phyloP scores from a whole-genome alignment of 2,113 vertebrate species.

The Vulpes lagopus region DNA sequence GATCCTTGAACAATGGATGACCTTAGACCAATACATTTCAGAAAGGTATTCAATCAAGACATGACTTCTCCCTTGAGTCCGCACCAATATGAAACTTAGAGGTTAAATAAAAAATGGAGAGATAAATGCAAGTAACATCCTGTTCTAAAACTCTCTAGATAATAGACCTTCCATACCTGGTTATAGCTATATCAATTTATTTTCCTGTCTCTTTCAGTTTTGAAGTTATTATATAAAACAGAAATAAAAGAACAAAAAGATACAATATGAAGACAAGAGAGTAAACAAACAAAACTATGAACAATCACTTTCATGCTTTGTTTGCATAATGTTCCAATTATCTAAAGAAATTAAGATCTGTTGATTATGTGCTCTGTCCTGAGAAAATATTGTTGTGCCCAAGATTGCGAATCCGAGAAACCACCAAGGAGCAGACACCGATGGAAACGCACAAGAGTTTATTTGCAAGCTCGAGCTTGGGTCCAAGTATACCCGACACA shows the following conservation, averaged over 20 bases:
- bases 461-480: too few relatives aligned
- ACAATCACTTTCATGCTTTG: slow-evolving; percentile 14
- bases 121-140: slow-evolving; percentile 47
- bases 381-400: neutral
- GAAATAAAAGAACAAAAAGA: slow-evolving; percentile 30
- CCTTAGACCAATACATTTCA: slow-evolving; percentile 52
- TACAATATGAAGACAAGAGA: neutral
- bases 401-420: too few relatives aligned
- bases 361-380: neutral
- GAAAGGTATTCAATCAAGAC: slow-evolving; percentile 69
- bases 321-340: neutral
- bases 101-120: slow-evolving; percentile 68
- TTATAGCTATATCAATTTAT: slow-evolving; percentile 67
- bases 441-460: too few relatives aligned
- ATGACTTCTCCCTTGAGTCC: slow-evolving; percentile 33
- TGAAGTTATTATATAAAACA: slow-evolving; percentile 50
- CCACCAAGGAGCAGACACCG: too few relatives aligned
- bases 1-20: slow-evolving; percentile 60
- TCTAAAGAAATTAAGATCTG: neutral
- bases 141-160: slow-evolving; percentile 52
- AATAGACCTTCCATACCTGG: slow-evolving; percentile 39
- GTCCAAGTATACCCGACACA: too few relatives aligned
- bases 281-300: neutral
- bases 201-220: slow-evolving; percentile 54
- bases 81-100: neutral